A percentile compares a stretch with the other conserved stretches of the same genome.
Evolutionary conservation across 2,888 invertebrate genomes (phyloP).

Genomic region (Lithophane semibrunnea): DNA sequence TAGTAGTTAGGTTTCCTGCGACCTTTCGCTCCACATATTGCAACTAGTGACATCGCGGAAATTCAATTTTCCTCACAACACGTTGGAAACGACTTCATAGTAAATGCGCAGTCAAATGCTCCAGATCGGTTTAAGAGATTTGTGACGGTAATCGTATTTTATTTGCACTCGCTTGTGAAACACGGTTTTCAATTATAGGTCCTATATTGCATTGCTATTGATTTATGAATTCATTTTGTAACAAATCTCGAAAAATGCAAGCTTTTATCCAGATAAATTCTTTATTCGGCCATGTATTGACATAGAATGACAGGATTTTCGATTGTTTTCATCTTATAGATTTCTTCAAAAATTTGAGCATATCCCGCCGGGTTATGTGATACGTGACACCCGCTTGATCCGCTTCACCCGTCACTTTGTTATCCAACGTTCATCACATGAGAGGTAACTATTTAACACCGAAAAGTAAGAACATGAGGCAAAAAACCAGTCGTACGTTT

Average conservation of each 20-base stretch:
- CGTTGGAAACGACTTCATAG: conserved; percentile 40
- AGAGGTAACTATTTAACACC: conserved; percentile 44
- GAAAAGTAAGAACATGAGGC: conserved; percentile 15
- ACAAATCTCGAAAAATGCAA: conserved; percentile 17
- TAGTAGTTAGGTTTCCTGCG: conserved; percentile 43
- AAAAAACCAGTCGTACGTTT: not conserved
- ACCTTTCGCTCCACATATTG: conserved; percentile 65
- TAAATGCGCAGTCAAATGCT: conserved; percentile 41
- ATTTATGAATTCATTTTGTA: conserved; percentile 27
- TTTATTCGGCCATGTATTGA: conserved; percentile 31
- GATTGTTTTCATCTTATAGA: conserved; percentile 38
- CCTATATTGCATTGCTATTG: conserved; percentile 14
- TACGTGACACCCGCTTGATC: conserved; percentile 64
- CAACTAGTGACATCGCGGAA: conserved; percentile 70
- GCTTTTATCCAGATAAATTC: conserved; percentile 13
- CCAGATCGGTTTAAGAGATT: conserved; percentile 41
- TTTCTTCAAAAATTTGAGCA: conserved; percentile 52
- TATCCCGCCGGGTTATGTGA: conserved; percentile 50
- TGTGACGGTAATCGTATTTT: conserved; percentile 34
- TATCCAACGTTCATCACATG: conserved; percentile 52
- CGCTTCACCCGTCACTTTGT: conserved; percentile 62
- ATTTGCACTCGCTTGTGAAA: conserved; percentile 33
- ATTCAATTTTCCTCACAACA: conserved; percentile 70
- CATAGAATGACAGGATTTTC: conserved; percentile 10
- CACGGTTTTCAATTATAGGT: conserved; percentile 17